Evolutionary conservation across 2,113 vertebrate species (phyloP).

Genomic region (Rhinolophus ferrumequinum): DNA sequence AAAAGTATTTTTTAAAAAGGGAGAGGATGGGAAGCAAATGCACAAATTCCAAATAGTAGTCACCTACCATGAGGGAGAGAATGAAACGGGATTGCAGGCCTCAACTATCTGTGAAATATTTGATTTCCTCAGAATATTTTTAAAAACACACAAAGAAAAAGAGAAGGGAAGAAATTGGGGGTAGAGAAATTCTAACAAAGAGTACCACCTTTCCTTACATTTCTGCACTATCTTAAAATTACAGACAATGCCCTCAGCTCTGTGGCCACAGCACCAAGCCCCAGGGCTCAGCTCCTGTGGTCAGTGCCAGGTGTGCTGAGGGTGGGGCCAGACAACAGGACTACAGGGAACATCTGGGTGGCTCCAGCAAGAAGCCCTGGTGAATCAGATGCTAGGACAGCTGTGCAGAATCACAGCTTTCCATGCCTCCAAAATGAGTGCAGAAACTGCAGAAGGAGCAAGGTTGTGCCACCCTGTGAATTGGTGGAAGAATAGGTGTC

Average conservation of each 20-base stretch:
- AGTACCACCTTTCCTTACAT: not conserved
- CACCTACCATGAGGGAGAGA: not conserved
- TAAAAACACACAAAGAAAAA: not conserved
- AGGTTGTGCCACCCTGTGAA: not conserved
- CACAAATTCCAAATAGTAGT: not conserved
- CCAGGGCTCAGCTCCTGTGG: no score
- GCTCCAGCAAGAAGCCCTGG: not conserved
- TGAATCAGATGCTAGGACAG: not conserved
- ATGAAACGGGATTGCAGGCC: not conserved
- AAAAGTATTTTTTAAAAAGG: not conserved
- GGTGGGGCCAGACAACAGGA: not conserved
- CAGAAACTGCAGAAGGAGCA: not conserved
- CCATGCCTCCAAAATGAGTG: not conserved
- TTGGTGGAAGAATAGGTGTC: not conserved
- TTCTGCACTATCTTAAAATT: not conserved
- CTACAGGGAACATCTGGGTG: not conserved
- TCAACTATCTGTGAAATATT: not conserved
- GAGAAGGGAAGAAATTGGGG: not conserved
- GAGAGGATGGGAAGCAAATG: not conserved
- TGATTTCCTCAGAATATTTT: not conserved
- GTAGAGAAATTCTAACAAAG: not conserved
- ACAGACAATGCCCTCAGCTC: not conserved
- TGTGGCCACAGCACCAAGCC: not conserved
- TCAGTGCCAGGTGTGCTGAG: not conserved
- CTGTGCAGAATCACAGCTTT: not conserved